Evolutionary conservation across 2,888 invertebrate species (phyloP).

Genomic region (Drosophila hawaiiensis): DNA sequence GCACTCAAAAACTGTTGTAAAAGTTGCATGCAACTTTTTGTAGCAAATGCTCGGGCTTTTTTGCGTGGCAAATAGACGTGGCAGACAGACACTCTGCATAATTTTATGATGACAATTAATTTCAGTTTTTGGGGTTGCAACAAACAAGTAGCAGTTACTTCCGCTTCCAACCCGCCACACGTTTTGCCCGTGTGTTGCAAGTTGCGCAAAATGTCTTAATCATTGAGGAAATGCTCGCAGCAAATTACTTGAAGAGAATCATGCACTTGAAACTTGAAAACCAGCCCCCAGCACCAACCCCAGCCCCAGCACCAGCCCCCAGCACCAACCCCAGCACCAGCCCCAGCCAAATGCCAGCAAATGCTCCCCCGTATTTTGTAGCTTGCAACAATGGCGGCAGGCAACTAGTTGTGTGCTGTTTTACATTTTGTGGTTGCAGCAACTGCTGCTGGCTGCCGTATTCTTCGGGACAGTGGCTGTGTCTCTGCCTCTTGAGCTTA

Average conservation of each 20-base stretch:
- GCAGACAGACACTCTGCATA: constrained; percentile 54
- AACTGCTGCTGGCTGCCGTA: constrained; percentile 19
- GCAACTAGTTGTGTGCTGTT: constrained; percentile 27
- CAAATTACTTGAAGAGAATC: constrained; percentile 53
- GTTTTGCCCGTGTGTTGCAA: constrained; percentile 9
- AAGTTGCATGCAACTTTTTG: constrained; percentile 59
- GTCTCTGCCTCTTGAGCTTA: constrained; percentile 18
- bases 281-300: too few species aligned
- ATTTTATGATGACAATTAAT: constrained; percentile 75
- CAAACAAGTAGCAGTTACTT: constrained; percentile 28
- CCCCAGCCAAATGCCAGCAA: background rate
- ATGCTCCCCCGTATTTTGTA: constrained; percentile 1
- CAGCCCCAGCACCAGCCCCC: too few species aligned
- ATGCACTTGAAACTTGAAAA: constrained; percentile 48
- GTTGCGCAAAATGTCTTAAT: constrained; percentile 56
- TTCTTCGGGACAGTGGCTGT: background rate
- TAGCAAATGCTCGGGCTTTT: constrained; percentile 11
- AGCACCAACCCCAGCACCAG: too few species aligned
- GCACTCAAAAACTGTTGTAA: constrained; percentile 60
- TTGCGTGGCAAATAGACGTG: constrained; percentile 4
- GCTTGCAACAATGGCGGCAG: constrained; percentile 40
- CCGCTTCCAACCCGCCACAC: background rate
- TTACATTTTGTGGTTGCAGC: constrained; percentile 45
- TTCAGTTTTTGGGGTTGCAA: constrained; percentile 58
- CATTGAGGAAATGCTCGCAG: constrained; percentile 57